These are phyloP conservation scores for Adelges cooleyi DNA, from an alignment of 1,140 invertebrate species.

Conservation along the genomic window DNA sequence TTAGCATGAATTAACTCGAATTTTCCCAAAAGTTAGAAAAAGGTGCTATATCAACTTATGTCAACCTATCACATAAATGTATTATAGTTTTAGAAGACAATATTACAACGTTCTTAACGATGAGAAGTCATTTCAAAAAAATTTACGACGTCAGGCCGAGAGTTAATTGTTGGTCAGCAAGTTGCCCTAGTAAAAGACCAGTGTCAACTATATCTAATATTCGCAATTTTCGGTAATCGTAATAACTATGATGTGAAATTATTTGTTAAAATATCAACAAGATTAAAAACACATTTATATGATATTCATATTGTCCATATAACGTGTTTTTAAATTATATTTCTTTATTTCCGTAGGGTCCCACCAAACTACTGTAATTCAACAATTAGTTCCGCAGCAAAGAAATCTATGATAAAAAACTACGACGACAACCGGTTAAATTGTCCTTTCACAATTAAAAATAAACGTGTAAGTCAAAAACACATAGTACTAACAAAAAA, in stretches of 20 bases:
- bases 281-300: too few species aligned
- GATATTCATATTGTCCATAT: too few species aligned
- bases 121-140: conserved; percentile 23
- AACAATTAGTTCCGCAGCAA: conserved; percentile 9
- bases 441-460: not conserved
- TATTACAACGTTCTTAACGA: conserved; percentile 9
- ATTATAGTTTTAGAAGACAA: conserved; percentile 25
- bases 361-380: conserved; percentile 11
- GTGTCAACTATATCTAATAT: not conserved
- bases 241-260: too few species aligned
- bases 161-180: conserved; percentile 13
- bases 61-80: too few species aligned
- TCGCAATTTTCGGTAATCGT: conserved; percentile 19
- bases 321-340: too few species aligned
- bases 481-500: too few species aligned
- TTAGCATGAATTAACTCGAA: too few species aligned
- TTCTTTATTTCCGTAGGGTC: not conserved
- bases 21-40: too few species aligned
- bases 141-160: not conserved
- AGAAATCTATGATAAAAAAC: not conserved
- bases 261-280: too few species aligned
- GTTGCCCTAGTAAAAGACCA: not conserved
- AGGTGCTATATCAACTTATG: too few species aligned
- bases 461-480: not conserved
- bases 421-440: not conserved